Percentiles rank a stretch among this genome's conserved stretches.
These are phyloP conservation scores for Antedon mediterranea DNA, from an alignment of 53 echinoderm and acorn worm genomes.

Conservation along the genomic window DNA sequence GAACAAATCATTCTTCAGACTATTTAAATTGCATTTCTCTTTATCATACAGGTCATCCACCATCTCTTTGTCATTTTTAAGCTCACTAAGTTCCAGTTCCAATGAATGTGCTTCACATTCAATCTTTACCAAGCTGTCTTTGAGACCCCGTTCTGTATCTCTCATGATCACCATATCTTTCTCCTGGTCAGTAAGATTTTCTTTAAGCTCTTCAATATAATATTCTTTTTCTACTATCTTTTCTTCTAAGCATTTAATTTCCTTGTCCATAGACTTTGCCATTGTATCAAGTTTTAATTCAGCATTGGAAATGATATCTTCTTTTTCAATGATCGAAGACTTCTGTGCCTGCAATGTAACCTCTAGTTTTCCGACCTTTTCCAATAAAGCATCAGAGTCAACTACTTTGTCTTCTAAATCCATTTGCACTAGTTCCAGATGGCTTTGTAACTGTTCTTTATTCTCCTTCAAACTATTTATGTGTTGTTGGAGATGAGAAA, in stretches of 20 bases:
- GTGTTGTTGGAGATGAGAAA: constrained; percentile 18
- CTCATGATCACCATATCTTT: constrained; percentile 6
- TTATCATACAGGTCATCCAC: neutral
- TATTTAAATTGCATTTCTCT: neutral
- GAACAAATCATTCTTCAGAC: constrained; percentile 21
- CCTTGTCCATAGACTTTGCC: neutral
- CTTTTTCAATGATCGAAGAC: constrained; percentile 17
- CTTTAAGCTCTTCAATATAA: constrained; percentile 17
- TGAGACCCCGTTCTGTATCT: constrained; percentile 18
- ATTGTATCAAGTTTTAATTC: neutral
- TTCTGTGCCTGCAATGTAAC: constrained; percentile 19
- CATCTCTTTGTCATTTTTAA: constrained; percentile 14
- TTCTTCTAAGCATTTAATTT: constrained; percentile 9
- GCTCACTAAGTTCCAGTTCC: constrained; percentile 11
- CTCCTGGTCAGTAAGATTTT: constrained; percentile 10
- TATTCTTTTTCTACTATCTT: constrained; percentile 20
- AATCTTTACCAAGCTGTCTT: constrained; percentile 17
- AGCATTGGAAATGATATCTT: neutral
- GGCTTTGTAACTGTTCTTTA: constrained; percentile 44
- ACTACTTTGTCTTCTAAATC: constrained; percentile 70
- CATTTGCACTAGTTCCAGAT: constrained; percentile 65
- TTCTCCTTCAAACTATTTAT: constrained; percentile 27
- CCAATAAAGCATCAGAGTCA: constrained; percentile 25
- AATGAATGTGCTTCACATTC: constrained; percentile 20
- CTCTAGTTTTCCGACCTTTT: constrained; percentile 34